Evolutionary conservation across 2,888 invertebrate species (phyloP).

Genomic region (Nesidiocoris tenuis): DNA sequence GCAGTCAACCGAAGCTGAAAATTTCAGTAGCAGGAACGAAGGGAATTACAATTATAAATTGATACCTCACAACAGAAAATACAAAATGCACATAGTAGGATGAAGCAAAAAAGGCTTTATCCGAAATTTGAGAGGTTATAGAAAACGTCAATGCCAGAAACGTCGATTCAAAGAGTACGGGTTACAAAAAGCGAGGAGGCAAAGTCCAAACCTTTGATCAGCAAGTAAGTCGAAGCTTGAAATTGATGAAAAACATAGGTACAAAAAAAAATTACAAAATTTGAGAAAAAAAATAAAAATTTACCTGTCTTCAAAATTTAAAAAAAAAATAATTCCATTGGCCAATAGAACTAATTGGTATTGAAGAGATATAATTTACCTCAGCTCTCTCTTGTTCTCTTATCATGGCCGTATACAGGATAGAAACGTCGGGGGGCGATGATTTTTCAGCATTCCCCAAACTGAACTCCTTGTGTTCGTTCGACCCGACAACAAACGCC

Average conservation of each 20-base stretch:
- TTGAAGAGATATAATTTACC: constrained; percentile 16
- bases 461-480: constrained; percentile 28
- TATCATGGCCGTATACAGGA: constrained; percentile 42
- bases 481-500: constrained; percentile 42
- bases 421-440: constrained; percentile 37
- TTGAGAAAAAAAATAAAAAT: background rate
- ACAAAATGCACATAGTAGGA: too few species aligned
- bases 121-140: too few species aligned
- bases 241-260: too few species aligned
- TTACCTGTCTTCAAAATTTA: background rate
- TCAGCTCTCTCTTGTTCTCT: constrained; percentile 47
- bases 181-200: too few species aligned
- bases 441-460: constrained; percentile 38
- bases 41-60: background rate
- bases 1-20: constrained; percentile 52
- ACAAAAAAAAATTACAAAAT: too few species aligned
- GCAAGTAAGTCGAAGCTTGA: too few species aligned
- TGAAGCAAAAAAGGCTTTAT: too few species aligned
- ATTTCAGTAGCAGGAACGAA: too few species aligned
- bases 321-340: background rate
- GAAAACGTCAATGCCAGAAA: too few species aligned
- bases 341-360: background rate
- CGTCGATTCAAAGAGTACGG: too few species aligned
- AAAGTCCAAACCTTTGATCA: too few species aligned
- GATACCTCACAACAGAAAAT: background rate